Percentiles rank a stretch among this genome's conserved stretches.
phyloP scores from a whole-genome alignment of 2,113 vertebrate genomes.

The Solenodon paradoxus region DNA sequence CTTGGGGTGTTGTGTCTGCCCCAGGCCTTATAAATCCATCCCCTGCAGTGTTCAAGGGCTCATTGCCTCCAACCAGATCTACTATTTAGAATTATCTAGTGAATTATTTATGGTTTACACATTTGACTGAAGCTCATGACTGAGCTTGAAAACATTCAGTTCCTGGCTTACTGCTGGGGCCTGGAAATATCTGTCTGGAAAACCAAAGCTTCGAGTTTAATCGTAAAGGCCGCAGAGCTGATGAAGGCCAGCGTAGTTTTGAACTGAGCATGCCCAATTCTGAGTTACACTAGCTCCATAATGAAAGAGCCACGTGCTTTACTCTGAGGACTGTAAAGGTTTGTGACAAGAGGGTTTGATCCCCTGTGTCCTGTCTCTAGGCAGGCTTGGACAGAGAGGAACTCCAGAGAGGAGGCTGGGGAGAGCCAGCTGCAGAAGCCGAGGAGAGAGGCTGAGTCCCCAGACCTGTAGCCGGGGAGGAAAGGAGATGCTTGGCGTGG shows the following conservation, averaged over 20 bases:
- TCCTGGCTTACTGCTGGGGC: neutral
- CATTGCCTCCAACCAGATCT: slow-evolving; percentile 41
- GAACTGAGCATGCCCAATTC: neutral
- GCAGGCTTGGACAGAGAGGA: neutral
- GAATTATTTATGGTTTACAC: slow-evolving; percentile 61
- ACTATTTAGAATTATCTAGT: slow-evolving; percentile 42
- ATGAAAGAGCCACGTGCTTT: neutral
- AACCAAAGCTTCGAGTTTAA: neutral
- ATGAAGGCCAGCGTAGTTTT: neutral
- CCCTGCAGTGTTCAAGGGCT: slow-evolving; percentile 9
- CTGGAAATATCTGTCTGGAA: slow-evolving; percentile 12
- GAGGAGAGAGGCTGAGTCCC: neutral
- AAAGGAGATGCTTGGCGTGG: neutral
- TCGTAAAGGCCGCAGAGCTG: neutral
- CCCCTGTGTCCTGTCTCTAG: neutral
- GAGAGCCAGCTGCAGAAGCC: neutral
- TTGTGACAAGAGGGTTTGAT: neutral
- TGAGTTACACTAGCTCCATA: neutral
- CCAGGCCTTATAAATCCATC: neutral
- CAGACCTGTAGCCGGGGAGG: neutral
- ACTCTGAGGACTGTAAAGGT: neutral
- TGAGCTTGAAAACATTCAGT: neutral
- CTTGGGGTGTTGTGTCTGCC: neutral
- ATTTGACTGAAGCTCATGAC: slow-evolving; percentile 39
- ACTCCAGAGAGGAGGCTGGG: neutral